phyloP scores from a whole-genome alignment of 2,797 vertebrate genomes.

The Caiman crocodilus region DNA sequence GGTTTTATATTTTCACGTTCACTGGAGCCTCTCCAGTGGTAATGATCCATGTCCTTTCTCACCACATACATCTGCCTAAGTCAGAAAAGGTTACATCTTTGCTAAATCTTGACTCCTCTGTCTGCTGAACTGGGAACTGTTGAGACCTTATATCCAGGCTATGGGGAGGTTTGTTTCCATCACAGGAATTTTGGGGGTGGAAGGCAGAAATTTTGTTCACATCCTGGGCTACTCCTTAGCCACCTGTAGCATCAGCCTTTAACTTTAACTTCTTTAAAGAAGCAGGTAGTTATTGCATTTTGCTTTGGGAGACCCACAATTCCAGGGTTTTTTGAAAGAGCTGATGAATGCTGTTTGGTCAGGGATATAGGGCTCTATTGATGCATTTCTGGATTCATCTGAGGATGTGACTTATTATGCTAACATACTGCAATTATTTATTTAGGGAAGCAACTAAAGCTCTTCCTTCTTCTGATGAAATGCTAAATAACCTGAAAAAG shows the following conservation, averaged over 20 bases:
- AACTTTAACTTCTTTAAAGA: background rate
- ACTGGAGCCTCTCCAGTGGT: background rate
- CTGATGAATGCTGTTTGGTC: background rate
- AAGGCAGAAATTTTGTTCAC: background rate
- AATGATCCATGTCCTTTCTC: rapidly evolving
- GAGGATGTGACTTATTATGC: background rate
- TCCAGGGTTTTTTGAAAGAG: background rate
- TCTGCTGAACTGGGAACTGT: background rate
- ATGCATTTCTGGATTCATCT: background rate
- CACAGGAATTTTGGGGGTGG: background rate
- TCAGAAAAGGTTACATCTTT: background rate
- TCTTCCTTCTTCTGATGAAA: conserved; percentile 72
- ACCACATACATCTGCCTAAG: rapidly evolving
- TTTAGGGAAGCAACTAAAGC: conserved; percentile 81
- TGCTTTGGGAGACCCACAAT: background rate
- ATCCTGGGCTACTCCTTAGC: background rate
- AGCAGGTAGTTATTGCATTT: background rate
- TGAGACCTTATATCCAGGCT: background rate
- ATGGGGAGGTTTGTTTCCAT: background rate
- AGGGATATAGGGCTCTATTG: background rate
- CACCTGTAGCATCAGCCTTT: background rate
- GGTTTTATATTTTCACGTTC: background rate
- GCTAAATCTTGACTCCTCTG: background rate
- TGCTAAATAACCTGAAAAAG: conserved; percentile 75
- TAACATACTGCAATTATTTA: background rate